A percentile compares a stretch with the other conserved stretches of the same genome.
Conservation (phyloP, 2,113 vertebrate species). For the Arothron firmamentum region DNA sequence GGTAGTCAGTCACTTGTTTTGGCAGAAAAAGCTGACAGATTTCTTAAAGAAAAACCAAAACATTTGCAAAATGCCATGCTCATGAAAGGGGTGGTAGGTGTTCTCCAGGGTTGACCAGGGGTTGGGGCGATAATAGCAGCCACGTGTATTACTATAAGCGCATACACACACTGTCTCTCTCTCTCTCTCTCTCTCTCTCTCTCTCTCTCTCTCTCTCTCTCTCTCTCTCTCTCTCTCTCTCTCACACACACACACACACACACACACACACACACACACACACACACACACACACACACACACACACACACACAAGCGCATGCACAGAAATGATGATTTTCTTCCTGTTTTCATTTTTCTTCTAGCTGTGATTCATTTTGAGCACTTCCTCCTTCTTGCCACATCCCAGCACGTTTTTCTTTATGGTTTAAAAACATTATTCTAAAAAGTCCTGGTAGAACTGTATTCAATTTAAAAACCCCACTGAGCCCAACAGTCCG, state of each 20-base stretch:
- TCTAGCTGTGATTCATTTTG: neutral
- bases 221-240: too few species aligned
- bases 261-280: too few species aligned
- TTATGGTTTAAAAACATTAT: neutral
- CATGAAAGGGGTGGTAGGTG: slow-evolving; percentile 37
- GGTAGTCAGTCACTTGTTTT: too few species aligned
- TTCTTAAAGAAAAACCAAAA: too few species aligned
- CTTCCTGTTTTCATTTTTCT: slow-evolving; percentile 15
- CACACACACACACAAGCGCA: slow-evolving; percentile 4
- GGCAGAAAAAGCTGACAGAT: too few species aligned
- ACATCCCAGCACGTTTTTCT: neutral
- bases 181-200: too few species aligned
- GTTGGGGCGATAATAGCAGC: slow-evolving; percentile 66
- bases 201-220: too few species aligned
- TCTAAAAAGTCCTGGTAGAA: too few species aligned
- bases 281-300: slow-evolving; percentile 29
- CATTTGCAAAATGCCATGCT: neutral
- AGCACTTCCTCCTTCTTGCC: neutral
- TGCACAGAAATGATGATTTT: slow-evolving; percentile 14
- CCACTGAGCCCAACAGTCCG: too few species aligned
- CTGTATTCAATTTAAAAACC: too few species aligned
- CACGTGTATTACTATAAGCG: slow-evolving; percentile 70
- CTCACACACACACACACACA: too few species aligned
- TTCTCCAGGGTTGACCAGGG: slow-evolving; percentile 48
- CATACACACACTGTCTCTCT: slow-evolving; percentile 35